These are phyloP conservation scores for Lysiphlebus fabarum DNA, from an alignment of 1,140 invertebrate species.

Conservation along the genomic window DNA sequence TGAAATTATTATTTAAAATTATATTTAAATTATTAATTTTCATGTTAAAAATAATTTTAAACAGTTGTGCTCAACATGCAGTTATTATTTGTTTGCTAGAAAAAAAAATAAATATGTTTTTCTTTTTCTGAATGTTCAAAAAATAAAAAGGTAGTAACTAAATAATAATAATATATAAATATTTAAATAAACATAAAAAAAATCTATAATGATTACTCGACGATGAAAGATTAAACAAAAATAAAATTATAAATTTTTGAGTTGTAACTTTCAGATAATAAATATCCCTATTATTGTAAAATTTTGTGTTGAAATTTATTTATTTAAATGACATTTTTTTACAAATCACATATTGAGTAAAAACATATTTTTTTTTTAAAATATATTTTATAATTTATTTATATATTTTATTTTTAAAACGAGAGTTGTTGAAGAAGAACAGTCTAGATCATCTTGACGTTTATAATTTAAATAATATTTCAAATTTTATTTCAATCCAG, in stretches of 20 bases:
- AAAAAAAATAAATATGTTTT: too few relatives aligned
- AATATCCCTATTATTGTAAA: slow-evolving; percentile 54
- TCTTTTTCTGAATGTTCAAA: slow-evolving; percentile 2
- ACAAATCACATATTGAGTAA: slow-evolving; percentile 33
- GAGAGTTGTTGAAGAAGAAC: too few relatives aligned
- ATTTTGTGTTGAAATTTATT: slow-evolving; percentile 19
- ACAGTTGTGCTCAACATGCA: too few relatives aligned
- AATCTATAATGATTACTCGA: slow-evolving; percentile 12
- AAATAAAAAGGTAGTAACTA: slow-evolving; percentile 4
- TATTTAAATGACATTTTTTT: slow-evolving; percentile 36
- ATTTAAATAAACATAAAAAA: not conserved
- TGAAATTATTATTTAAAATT: too few relatives aligned
- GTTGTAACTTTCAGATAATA: slow-evolving; percentile 54
- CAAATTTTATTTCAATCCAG: too few relatives aligned
- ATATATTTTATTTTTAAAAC: not conserved
- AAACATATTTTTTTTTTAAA: slow-evolving; percentile 19
- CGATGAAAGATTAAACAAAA: slow-evolving; percentile 10
- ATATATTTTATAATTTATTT: slow-evolving; percentile 11
- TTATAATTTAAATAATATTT: too few relatives aligned
- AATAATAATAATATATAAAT: not conserved
- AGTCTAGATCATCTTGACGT: too few relatives aligned
- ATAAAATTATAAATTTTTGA: slow-evolving; percentile 35
- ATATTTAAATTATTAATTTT: too few relatives aligned
- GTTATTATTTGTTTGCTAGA: too few relatives aligned
- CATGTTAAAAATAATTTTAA: too few relatives aligned